Evolutionary conservation across 2,797 vertebrate species (phyloP).

Genomic region (Echeneis naucrates): DNA sequence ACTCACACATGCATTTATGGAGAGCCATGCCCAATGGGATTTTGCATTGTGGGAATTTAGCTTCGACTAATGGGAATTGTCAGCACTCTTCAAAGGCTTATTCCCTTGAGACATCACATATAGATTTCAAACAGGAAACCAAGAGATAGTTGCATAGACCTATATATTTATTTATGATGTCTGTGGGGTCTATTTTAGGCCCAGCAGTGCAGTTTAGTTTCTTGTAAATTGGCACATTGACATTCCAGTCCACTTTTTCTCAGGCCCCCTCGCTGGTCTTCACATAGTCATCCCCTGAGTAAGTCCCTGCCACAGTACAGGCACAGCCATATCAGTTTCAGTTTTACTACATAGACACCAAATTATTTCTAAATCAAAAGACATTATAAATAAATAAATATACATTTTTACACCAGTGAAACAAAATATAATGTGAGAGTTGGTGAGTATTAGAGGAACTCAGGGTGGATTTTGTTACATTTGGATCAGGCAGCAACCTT

Average conservation of each 20-base stretch:
- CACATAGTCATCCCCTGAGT: conserved; percentile 54
- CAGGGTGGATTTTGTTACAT: neutral
- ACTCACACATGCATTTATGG: conserved; percentile 24
- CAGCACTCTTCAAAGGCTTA: conserved; percentile 59
- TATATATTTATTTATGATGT: conserved; percentile 74
- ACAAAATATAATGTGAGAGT: neutral
- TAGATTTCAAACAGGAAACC: conserved; percentile 68
- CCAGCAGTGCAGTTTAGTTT: conserved; percentile 45
- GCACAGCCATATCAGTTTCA: conserved; percentile 44
- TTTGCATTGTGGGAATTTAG: conserved; percentile 78
- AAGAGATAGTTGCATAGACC: conserved; percentile 60
- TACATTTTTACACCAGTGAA: neutral
- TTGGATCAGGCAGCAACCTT: neutral
- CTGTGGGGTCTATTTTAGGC: conserved; percentile 66
- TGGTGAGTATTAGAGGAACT: neutral
- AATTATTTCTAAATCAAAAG: neutral
- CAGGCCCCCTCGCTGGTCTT: conserved; percentile 70
- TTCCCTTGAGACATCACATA: conserved; percentile 69
- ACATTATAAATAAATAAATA: neutral
- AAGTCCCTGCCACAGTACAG: conserved; percentile 27
- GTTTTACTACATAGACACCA: conserved; percentile 19
- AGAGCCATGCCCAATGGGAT: conserved; percentile 53
- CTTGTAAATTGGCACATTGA: conserved; percentile 55
- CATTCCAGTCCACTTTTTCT: conserved; percentile 83
- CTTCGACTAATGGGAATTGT: conserved; percentile 55